These are phyloP conservation scores for Oscheius sp. DNA, from an alignment of 2,888 invertebrate genomes.

Conservation along the genomic window DNA sequence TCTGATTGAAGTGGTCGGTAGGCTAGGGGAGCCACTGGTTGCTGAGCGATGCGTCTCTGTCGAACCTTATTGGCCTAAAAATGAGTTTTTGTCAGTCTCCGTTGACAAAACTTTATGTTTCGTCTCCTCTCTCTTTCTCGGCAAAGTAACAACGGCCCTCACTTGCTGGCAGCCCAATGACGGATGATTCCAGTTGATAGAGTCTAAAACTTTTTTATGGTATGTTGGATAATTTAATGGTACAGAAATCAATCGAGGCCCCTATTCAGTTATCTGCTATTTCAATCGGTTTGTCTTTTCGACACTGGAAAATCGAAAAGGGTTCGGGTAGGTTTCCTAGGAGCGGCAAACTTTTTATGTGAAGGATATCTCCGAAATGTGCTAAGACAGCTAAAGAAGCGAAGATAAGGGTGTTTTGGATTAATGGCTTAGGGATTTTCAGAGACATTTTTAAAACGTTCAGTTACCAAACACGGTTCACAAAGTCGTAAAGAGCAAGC, in stretches of 20 bases:
- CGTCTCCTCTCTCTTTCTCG: constrained; percentile 20
- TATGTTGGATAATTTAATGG: not conserved
- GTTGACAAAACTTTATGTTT: constrained; percentile 12
- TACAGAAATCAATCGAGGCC: not conserved
- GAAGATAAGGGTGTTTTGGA: too few relatives aligned
- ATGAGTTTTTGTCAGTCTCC: not conserved
- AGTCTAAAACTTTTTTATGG: constrained; percentile 4
- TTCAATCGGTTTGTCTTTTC: not conserved
- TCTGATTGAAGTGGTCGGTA: constrained; percentile 12
- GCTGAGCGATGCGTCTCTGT: constrained; percentile 22
- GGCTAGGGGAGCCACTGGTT: constrained; percentile 21
- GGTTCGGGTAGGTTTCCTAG: not conserved
- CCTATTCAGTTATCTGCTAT: not conserved
- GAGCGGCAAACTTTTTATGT: not conserved
- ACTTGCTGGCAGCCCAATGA: not conserved
- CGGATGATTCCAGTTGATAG: constrained; percentile 12
- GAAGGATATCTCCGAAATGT: not conserved
- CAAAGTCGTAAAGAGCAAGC: not conserved
- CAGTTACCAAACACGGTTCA: not conserved
- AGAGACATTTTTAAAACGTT: too few relatives aligned
- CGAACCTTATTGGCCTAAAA: constrained; percentile 6
- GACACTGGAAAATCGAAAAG: constrained; percentile 19
- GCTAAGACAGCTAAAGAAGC: too few relatives aligned
- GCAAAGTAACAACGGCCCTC: constrained; percentile 10
- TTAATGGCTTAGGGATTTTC: too few relatives aligned